Evolutionary conservation across 2,888 invertebrate species (phyloP), one percentile per base, ranked within the genome.

Genomic region (Cataglyphis livida): DNA sequence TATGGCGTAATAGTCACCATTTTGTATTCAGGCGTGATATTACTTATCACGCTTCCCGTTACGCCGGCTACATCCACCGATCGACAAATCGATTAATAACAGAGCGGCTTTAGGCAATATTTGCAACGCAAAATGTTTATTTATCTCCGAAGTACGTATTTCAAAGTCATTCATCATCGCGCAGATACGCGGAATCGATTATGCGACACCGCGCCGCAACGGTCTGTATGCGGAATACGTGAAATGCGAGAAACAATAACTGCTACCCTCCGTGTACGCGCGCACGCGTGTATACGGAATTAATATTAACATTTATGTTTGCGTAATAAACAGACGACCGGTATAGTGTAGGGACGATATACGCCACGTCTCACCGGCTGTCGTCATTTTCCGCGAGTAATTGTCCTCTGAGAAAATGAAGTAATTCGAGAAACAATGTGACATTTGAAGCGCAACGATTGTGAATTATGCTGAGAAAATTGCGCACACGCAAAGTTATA

Each of bases 111-210:
- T 61, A 41, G 59, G 41, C 65, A 64, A 78, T 71, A 82, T 84
- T 75, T 78, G 44, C 76, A 71, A 51, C 84, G 79, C 84, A 35
- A 64, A 85, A 85, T 84, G 79, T 85, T 85, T 85, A 85, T 85
- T 85, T 85, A 85, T 61, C 48, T 51, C 70, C 84, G 41, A 81
- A 81, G 84, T 65, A 68, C 59, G 81, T 68, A 64, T 62, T 81
- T 44, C 70, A 25, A 70, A 66, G 73, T 75, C 85, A 84, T 85
- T 84, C 84, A 84, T 85, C 85, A 85, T 12, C 59, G 35, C 59
- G 25, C 71, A 65, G 83, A 83, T 79, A 70, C 59, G 81, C 75
- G 28, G 71, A 70, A 83, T 84, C 75, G 84, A 85, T 85, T 85
- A 84, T 65, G 32, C 62, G 38, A 57, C 41, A 54, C 4, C 51